Evolutionary conservation across 1,140 invertebrate species (phyloP).

Genomic region (Thaumatotibia leucotreta): DNA sequence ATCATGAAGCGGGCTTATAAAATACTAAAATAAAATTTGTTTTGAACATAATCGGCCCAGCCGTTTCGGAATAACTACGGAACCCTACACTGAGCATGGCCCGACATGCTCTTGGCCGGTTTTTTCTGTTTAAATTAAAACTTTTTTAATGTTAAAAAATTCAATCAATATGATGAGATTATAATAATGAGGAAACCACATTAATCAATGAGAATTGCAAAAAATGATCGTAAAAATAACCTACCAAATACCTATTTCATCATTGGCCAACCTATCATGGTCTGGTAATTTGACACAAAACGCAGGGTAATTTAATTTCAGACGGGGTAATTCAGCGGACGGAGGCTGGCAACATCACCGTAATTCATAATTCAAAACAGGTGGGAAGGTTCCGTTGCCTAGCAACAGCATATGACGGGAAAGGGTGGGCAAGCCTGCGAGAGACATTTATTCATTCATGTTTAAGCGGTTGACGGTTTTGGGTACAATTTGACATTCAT

Average conservation of each 20-base stretch:
- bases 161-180: no score
- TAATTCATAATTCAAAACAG: constrained; percentile 35
- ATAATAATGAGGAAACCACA: no score
- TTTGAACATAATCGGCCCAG: no score
- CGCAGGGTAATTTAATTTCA: constrained; percentile 30
- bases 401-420: constrained; percentile 16
- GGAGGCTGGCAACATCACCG: constrained; percentile 15
- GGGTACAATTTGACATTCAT: not conserved
- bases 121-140: no score
- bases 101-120: no score
- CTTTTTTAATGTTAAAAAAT: no score
- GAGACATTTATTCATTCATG: not conserved
- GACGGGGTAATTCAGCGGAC: constrained; percentile 23
- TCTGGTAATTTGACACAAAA: constrained; percentile 14
- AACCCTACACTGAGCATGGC: no score
- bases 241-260: not conserved
- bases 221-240: not conserved
- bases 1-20: no score
- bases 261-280: constrained; percentile 2
- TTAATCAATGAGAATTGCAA: no score
- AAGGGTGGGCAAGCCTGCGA: not conserved
- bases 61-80: no score
- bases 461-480: not conserved
- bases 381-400: constrained; percentile 18
- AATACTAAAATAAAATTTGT: no score